Percentiles rank a stretch among this genome's conserved stretches.
Evolutionary conservation across 2,797 vertebrate genomes (phyloP).

Genomic region (Spinus olivaceus): DNA sequence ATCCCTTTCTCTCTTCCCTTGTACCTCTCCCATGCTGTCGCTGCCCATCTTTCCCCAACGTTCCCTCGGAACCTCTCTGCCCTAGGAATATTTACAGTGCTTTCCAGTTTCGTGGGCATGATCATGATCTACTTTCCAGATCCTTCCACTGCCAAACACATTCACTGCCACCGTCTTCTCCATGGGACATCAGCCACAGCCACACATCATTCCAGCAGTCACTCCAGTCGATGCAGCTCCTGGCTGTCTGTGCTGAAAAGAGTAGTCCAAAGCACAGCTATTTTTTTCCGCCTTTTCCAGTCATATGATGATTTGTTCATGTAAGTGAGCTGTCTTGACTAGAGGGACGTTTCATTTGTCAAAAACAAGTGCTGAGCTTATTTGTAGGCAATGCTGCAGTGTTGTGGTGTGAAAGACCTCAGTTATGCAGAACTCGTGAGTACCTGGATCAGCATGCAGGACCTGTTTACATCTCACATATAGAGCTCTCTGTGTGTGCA

Average conservation of each 20-base stretch:
- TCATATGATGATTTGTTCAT: conserved; percentile 36
- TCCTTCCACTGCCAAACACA: neutral
- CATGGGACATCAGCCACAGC: neutral
- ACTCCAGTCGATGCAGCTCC: neutral
- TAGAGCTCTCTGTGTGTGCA: neutral
- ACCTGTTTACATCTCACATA: neutral
- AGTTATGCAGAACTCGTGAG: neutral
- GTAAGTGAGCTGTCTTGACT: neutral
- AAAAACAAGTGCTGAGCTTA: conserved; percentile 23
- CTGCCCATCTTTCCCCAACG: neutral
- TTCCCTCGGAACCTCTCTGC: neutral
- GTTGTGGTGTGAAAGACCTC: conserved; percentile 50
- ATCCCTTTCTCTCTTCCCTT: neutral
- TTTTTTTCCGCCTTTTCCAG: neutral
- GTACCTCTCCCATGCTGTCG: neutral
- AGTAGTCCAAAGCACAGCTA: neutral
- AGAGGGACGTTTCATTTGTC: conserved; percentile 33
- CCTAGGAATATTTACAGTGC: neutral
- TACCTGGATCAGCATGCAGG: neutral
- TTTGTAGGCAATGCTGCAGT: conserved; percentile 53
- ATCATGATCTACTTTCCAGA: neutral
- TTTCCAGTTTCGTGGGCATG: neutral
- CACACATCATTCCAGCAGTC: neutral
- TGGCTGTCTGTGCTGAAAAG: neutral
- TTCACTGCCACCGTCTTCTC: neutral